Evolutionary conservation across 2,797 vertebrate genomes (phyloP).

Genomic region (Pelodytes ibericus): DNA sequence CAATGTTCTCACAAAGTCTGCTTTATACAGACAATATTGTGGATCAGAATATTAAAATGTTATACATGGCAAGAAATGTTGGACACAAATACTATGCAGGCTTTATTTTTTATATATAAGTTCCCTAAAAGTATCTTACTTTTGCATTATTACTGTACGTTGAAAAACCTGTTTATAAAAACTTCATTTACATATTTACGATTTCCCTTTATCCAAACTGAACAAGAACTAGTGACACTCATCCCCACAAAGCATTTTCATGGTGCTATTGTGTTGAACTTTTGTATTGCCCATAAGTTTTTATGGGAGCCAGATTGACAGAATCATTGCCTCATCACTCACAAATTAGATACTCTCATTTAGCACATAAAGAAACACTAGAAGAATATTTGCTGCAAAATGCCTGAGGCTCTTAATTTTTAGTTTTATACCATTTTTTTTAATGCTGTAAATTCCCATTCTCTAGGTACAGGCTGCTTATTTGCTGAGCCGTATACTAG

Average conservation of each 20-base stretch:
- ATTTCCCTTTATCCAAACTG: slow-evolving; percentile 11
- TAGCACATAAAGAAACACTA: background rate
- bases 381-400: slow-evolving; percentile 52
- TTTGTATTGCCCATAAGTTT: slow-evolving; percentile 58
- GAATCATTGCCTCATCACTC: slow-evolving; percentile 38
- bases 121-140: background rate
- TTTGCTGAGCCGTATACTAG: slow-evolving; percentile 32
- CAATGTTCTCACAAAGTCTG: no score
- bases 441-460: slow-evolving; percentile 52
- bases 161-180: background rate
- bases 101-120: background rate
- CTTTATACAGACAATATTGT: no score
- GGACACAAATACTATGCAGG: no score
- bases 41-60: no score
- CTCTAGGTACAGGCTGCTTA: slow-evolving; percentile 41
- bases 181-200: slow-evolving; percentile 3
- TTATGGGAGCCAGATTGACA: slow-evolving; percentile 57
- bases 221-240: slow-evolving; percentile 39
- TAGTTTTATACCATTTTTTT: slow-evolving; percentile 56
- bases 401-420: slow-evolving; percentile 56
- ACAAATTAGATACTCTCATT: slow-evolving; percentile 40
- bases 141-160: background rate
- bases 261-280: slow-evolving; percentile 50
- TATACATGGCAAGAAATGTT: background rate
- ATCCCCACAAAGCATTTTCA: slow-evolving; percentile 34